These are phyloP conservation scores for Leucania comma DNA, from an alignment of 2,888 invertebrate species.

Conservation along the genomic window DNA sequence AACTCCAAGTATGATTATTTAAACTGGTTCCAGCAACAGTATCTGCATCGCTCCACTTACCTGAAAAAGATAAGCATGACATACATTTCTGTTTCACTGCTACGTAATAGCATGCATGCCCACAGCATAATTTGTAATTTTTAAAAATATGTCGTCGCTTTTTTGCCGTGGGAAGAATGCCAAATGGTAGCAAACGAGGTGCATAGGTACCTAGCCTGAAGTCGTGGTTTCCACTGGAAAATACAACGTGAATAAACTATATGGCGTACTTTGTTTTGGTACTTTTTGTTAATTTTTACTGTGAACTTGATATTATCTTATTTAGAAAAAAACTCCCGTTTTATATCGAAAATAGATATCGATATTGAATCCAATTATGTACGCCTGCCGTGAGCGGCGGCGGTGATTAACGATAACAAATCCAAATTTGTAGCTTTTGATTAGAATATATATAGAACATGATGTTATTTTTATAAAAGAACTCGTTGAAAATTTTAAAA, in stretches of 20 bases:
- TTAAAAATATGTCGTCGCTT: conserved; percentile 34
- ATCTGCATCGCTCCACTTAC: conserved; percentile 18
- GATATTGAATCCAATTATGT: not conserved
- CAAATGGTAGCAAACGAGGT: conserved; percentile 54
- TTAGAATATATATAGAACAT: not conserved
- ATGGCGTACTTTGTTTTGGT: conserved; percentile 23
- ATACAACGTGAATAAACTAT: conserved; percentile 54
- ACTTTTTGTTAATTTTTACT: not conserved
- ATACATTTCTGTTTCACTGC: conserved; percentile 30
- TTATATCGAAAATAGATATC: not conserved
- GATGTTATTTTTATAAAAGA: not conserved
- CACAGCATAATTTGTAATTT: conserved; percentile 45
- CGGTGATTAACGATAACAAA: not conserved
- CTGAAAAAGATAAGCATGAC: conserved; percentile 23
- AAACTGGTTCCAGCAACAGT: conserved; percentile 1
- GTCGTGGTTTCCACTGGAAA: conserved; percentile 27
- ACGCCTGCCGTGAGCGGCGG: not conserved
- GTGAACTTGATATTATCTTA: not conserved
- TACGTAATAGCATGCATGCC: conserved; percentile 25
- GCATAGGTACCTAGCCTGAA: conserved; percentile 48
- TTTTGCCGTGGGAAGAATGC: conserved; percentile 56
- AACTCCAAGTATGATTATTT: not conserved
- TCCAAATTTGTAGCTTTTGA: not conserved
- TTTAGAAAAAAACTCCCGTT: not conserved
- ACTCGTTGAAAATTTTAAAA: not conserved